Base-by-base conservation (phyloP, 2,888 invertebrate genomes). In the Pseudanteris insignis region DNA sequence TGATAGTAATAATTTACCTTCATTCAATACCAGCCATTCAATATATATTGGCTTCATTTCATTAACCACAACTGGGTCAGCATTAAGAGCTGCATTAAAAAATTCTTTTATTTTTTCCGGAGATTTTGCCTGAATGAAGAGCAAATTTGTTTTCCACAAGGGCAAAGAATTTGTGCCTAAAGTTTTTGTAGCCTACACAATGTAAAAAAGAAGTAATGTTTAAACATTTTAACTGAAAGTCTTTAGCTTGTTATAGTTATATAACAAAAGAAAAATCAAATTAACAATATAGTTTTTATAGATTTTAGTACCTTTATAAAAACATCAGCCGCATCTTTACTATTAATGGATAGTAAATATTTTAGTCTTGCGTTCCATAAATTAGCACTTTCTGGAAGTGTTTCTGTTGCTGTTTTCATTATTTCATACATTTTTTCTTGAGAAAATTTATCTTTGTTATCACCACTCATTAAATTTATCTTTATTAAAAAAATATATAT, bases 31-130 rank as follows among this genome's bases (percentile, higher is more conserved):
- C 13, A 84, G 67, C 85, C 87, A 88, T 69, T 86, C 83, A 0
- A 89, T 76, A 48, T 87, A 85, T 67, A 83, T 82, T 0, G 87
- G 85, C 77, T 87, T 88, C 13, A 88, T 78, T 14, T 82, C 77
- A 54, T 83, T 75, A 1, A 85, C 71, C 32, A 86, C 79, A 53
- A 75, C 77, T 68, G 80, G 80, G 60, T 85, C 83, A 69, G 84
- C 83, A 63, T 78, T 81, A 50, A 85, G 67, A 5, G 80, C 83
- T 18, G 79, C 74, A 66, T 78, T 71, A 55, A 81, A 84, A 41
- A 83, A 71, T 33, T 74, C 69, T 58, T 82, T 80, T 2, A 79
- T 73, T 60, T 78, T 75, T 24, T 78, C 75, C 5, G 77, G 71
- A 50, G 71, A 72, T 32, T 72, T 75, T 7, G 79, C 66, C 66